These are phyloP conservation scores for Galeruca laticollis DNA, from an alignment of 2,888 invertebrate species.

Conservation along the genomic window DNA sequence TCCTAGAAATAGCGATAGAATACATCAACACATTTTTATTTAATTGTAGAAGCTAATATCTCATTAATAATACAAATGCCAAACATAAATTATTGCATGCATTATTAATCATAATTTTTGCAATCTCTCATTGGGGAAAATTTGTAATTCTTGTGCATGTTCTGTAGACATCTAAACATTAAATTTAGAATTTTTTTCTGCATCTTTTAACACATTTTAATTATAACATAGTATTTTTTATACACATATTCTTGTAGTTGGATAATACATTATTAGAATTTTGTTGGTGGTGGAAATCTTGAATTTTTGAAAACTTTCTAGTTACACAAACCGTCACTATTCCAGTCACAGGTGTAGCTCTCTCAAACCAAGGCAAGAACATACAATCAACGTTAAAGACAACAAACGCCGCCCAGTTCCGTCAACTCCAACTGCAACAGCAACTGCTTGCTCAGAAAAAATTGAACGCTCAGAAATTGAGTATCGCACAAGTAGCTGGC, in stretches of 20 bases:
- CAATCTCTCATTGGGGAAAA: no score
- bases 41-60: no score
- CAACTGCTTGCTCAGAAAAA: conserved; percentile 72
- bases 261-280: not conserved
- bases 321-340: conserved; percentile 68
- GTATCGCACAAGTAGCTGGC: conserved; percentile 69
- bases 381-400: conserved; percentile 67
- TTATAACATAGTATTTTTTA: not conserved
- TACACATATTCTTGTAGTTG: not conserved
- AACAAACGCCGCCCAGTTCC: conserved; percentile 74
- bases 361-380: conserved; percentile 65
- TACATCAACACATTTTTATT: no score
- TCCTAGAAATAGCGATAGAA: no score
- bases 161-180: no score
- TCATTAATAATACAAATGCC: no score
- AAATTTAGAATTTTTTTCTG: no score
- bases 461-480: conserved; percentile 71
- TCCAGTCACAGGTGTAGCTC: conserved; percentile 68
- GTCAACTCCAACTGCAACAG: conserved; percentile 75
- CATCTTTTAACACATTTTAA: no score
- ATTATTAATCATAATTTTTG: no score
- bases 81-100: no score
- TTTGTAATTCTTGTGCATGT: no score
- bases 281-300: not conserved
- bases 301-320: conserved; percentile 46